Evolutionary conservation across 2,113 vertebrate species (phyloP), one percentile per base, ranked within the genome.

Genomic region (Scomber colias): DNA sequence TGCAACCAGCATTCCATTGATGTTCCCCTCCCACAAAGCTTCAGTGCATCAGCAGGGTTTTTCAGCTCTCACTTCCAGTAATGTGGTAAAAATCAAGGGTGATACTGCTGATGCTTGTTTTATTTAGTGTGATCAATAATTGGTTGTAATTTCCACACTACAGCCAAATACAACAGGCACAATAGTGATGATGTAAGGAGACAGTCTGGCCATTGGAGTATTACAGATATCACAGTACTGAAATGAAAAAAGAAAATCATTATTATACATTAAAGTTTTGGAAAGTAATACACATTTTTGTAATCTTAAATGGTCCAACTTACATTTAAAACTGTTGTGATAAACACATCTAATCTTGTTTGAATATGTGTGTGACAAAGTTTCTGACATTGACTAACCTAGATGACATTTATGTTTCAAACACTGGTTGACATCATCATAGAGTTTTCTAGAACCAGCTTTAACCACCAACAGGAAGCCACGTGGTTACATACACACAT

Each of bases 401-500:
- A 24, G 14, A 55, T 10, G 11, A 62, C 60, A 21, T 9, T 75
- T 3, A 17, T 17, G 30, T 60, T 61, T 66, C 0, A 59, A 30
- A 57, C 35, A 1, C 11, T 14, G 46, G 57, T 21, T 72, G 71
- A 67, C 74, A 60, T 72, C 31, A 59, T 76, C 67, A 77, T 63
- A 71, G 72, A 76, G 81, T 93, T 91, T 85, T 89, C 87, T 93
- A 91, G 92, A 92, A 90, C 72, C 77, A 54, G 45, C 82, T 90
- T 63, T 87, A 75, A 74, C 90, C 89, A 75, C 84, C 11, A 85
- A 93, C 93, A 95, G 95, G 94, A 95, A 94, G 82, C 62, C 66
- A 51, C 87, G 86, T 86, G 87, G 78, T 79, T 87, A n/a, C 64
- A 17, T 83, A 82, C 83, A 85, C 84, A 61, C 82, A 87, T 79